Evolutionary conservation across 1,140 invertebrate genomes (phyloP).

Genomic region (Drosophila willistoni): DNA sequence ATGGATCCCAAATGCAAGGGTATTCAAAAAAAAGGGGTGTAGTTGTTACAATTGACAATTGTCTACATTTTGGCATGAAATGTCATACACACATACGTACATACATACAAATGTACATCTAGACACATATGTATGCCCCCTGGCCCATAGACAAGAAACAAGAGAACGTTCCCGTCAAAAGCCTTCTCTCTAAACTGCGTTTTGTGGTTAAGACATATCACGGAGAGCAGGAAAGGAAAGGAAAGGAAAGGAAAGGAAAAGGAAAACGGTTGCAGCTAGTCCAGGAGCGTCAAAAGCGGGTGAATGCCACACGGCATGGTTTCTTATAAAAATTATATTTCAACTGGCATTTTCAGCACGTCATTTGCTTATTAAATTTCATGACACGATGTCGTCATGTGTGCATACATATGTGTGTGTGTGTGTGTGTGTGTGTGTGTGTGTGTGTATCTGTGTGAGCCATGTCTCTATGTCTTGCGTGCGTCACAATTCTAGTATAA

Average conservation of each 20-base stretch:
- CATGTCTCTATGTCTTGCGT: slow-evolving; percentile 17
- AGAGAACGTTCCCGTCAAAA: slow-evolving; percentile 18
- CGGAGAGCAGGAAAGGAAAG: not conserved
- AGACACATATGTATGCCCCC: not conserved
- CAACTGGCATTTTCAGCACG: slow-evolving; percentile 77
- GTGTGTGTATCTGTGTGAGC: slow-evolving; percentile 53
- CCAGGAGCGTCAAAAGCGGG: slow-evolving; percentile 6
- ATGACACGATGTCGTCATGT: slow-evolving; percentile 71
- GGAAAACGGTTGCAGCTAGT: slow-evolving; percentile 2
- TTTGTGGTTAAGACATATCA: slow-evolving; percentile 58
- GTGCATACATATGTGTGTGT: slow-evolving; percentile 1
- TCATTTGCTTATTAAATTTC: slow-evolving; percentile 82
- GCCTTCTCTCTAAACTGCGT: slow-evolving; percentile 69
- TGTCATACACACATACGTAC: slow-evolving; percentile 48
- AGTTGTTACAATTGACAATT: slow-evolving; percentile 76
- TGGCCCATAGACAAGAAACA: not conserved
- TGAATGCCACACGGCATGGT: slow-evolving; percentile 61
- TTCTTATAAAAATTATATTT: slow-evolving; percentile 52
- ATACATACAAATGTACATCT: not conserved
- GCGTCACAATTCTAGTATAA: slow-evolving; percentile 53
- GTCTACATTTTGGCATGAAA: slow-evolving; percentile 77
- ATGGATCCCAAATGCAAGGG: slow-evolving; percentile 9
- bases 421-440: not conserved
- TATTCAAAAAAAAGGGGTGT: slow-evolving; percentile 67
- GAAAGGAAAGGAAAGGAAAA: slow-evolving; percentile 24